Percentiles rank a stretch among this genome's conserved stretches.
These are phyloP conservation scores for Zosterops borbonicus DNA, from an alignment of 2,113 vertebrate species.

Conservation along the genomic window DNA sequence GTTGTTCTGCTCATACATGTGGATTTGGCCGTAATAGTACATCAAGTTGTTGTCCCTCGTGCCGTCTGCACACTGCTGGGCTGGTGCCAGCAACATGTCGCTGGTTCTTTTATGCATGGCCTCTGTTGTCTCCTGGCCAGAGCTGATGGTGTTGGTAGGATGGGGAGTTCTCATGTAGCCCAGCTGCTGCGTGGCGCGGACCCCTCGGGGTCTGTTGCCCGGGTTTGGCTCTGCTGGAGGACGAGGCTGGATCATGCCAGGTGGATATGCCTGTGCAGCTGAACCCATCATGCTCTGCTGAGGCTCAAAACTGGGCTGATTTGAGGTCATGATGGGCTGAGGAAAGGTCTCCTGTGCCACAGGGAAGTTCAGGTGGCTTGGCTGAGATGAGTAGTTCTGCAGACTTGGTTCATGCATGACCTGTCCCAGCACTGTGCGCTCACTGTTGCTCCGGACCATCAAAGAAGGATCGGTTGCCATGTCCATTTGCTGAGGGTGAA, in stretches of 20 bases:
- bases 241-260: slow-evolving; percentile 82
- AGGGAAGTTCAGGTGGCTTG: slow-evolving; percentile 59
- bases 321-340: slow-evolving; percentile 68
- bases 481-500: slow-evolving; percentile 72
- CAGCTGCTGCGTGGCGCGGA: slow-evolving; percentile 75
- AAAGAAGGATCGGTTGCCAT: slow-evolving; percentile 3
- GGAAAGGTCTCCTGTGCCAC: slow-evolving; percentile 71
- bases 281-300: slow-evolving; percentile 68
- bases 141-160: slow-evolving; percentile 46
- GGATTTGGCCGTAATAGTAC: slow-evolving; percentile 90
- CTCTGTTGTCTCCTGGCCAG: slow-evolving; percentile 74
- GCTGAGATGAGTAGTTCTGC: slow-evolving; percentile 79
- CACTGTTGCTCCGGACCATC: slow-evolving; percentile 64
- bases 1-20: slow-evolving; percentile 85
- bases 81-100: slow-evolving; percentile 36
- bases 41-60: slow-evolving; percentile 73
- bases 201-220: slow-evolving; percentile 68
- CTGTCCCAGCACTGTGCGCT: slow-evolving; percentile 61
- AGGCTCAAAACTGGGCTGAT: slow-evolving; percentile 74
- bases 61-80: slow-evolving; percentile 43
- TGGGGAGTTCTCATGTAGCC: slow-evolving; percentile 77
- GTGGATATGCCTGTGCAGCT: slow-evolving; percentile 20
- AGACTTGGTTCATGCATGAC: slow-evolving; percentile 54
- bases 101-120: slow-evolving; percentile 78
- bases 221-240: slow-evolving; percentile 84